These are phyloP conservation scores for Halcyon badia DNA, from an alignment of 2,797 vertebrate genomes.

Conservation along the genomic window DNA sequence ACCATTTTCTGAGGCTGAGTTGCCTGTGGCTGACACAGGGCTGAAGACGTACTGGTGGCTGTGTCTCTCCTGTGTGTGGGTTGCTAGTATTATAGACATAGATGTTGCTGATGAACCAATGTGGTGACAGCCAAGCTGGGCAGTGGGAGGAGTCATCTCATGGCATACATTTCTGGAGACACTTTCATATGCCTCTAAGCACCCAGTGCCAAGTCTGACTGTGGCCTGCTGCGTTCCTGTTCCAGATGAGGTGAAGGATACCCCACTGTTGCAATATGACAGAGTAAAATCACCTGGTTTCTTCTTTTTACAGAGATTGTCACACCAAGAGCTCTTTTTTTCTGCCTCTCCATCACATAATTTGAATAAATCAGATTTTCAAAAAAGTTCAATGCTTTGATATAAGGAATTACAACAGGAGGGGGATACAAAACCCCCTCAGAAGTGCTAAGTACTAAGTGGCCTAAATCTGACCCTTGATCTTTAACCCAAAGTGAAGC, in stretches of 20 bases:
- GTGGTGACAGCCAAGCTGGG: neutral
- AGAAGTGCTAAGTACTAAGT: neutral
- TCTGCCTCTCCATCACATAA: neutral
- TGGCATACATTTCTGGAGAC: neutral
- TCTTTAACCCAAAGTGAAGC: neutral
- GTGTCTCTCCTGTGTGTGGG: rapidly evolving
- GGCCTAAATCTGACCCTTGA: constrained; percentile 16
- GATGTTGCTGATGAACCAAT: neutral
- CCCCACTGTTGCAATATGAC: neutral
- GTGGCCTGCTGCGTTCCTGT: neutral
- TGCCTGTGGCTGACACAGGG: neutral
- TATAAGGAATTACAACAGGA: constrained; percentile 12
- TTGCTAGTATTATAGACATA: rapidly evolving
- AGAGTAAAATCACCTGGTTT: neutral
- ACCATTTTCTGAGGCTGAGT: neutral
- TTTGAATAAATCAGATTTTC: constrained; percentile 47
- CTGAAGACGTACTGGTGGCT: neutral
- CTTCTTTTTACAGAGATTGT: neutral
- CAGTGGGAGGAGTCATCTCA: neutral
- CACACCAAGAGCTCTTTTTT: neutral
- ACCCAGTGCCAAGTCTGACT: neutral
- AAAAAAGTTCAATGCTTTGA: constrained; percentile 24
- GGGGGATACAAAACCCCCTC: neutral
- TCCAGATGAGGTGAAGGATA: neutral
- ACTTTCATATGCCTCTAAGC: neutral